phyloP scores from a whole-genome alignment of 2,888 invertebrate genomes.

The Loripinus fragilis region DNA sequence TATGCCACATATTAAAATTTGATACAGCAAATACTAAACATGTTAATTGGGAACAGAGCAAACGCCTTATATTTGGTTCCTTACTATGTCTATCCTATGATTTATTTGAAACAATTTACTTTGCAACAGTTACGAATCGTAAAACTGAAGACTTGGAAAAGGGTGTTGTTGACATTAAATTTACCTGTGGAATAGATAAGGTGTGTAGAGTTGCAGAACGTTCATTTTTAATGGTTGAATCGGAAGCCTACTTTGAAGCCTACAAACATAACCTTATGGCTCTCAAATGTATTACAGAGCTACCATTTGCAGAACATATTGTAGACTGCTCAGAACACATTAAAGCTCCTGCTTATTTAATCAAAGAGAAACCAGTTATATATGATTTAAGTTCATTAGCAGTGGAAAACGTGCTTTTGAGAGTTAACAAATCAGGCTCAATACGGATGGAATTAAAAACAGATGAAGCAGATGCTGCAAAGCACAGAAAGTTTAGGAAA shows the following conservation, averaged over 20 bases:
- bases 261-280: constrained; percentile 90
- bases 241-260: constrained; percentile 91
- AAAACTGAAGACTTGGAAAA: constrained; percentile 55
- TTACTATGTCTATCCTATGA: constrained; percentile 89
- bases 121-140: constrained; percentile 86
- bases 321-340: constrained; percentile 60
- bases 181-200: constrained; percentile 43
- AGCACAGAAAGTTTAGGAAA: too few species aligned
- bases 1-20: constrained; percentile 62
- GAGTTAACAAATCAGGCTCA: too few species aligned
- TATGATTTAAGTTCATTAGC: neutral
- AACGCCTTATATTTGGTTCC: constrained; percentile 89
- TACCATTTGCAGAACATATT: constrained; percentile 69
- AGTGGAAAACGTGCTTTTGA: too few species aligned
- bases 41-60: constrained; percentile 84
- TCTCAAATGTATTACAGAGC: constrained; percentile 85
- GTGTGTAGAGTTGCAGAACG: constrained; percentile 37
- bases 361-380: neutral
- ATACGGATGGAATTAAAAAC: too few species aligned
- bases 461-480: too few species aligned
- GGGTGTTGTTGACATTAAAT: constrained; percentile 60
- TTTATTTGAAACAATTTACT: constrained; percentile 88
- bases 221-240: constrained; percentile 88
- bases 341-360: constrained; percentile 58
- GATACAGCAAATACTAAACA: constrained; percentile 27